A percentile compares a stretch with the other conserved stretches of the same genome.
Evolutionary conservation across 2,113 vertebrate genomes (phyloP).

Genomic region (Telmatochromis bifrenatus): DNA sequence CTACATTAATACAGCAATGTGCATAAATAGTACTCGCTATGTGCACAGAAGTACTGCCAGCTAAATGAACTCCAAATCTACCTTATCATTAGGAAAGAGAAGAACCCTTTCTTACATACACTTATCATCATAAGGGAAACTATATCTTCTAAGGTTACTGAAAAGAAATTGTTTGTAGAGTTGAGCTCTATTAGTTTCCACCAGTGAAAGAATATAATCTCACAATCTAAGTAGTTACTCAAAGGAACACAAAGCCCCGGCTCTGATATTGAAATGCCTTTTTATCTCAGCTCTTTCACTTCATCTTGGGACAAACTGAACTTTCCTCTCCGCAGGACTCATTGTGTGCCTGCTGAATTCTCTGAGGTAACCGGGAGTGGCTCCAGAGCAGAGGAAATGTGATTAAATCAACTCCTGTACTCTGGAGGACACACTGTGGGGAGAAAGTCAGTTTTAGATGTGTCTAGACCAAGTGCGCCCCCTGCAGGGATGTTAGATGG

Average conservation of each 20-base stretch:
- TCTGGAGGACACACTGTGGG: neutral
- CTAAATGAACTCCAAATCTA: neutral
- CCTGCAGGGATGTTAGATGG: constrained; percentile 44
- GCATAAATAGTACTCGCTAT: neutral
- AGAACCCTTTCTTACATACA: neutral
- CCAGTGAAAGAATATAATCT: neutral
- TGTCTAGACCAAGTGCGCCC: constrained; percentile 59
- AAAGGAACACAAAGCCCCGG: neutral
- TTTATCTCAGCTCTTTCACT: neutral
- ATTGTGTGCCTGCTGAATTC: neutral
- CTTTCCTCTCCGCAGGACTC: neutral
- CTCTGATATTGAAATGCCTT: neutral
- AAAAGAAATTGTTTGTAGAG: neutral
- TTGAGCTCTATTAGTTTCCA: neutral
- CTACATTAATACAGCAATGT: neutral
- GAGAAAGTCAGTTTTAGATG: neutral
- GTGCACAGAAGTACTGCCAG: neutral
- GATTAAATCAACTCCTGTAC: constrained; percentile 29
- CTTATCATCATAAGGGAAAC: neutral
- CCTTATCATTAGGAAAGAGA: neutral
- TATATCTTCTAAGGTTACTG: neutral
- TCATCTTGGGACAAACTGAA: neutral
- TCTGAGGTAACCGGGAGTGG: constrained; percentile 7
- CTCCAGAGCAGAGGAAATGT: constrained; percentile 21
- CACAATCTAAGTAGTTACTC: neutral